Evolutionary conservation across 1,140 invertebrate genomes (phyloP).

Genomic region (Lycorma delicatula): DNA sequence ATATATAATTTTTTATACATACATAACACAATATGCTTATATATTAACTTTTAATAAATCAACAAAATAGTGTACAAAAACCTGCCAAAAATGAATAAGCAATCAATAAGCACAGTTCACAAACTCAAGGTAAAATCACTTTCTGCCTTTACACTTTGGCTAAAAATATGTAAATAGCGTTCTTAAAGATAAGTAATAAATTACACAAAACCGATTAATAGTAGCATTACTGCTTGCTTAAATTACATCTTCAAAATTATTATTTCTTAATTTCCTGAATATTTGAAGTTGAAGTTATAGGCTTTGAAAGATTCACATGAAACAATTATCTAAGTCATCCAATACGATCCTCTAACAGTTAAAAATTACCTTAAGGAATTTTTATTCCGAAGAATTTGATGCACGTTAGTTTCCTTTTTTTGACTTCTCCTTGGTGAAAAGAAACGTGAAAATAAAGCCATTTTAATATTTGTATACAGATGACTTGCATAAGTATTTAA

Average conservation of each 20-base stretch:
- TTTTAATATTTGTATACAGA: neutral
- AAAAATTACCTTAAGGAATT: neutral
- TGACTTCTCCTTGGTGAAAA: conserved; percentile 5
- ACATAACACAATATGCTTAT: too few species aligned
- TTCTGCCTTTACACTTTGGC: too few species aligned
- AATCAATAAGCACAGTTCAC: too few species aligned
- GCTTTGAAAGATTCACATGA: neutral
- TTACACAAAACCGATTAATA: too few species aligned
- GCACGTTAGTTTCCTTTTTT: neutral
- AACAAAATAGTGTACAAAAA: too few species aligned
- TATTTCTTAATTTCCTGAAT: neutral
- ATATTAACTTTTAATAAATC: too few species aligned
- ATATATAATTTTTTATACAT: too few species aligned
- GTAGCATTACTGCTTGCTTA: too few species aligned
- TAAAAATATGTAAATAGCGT: too few species aligned
- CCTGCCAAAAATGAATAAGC: too few species aligned
- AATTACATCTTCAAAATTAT: neutral
- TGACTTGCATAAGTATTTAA: neutral
- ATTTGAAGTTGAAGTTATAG: neutral
- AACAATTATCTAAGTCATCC: neutral
- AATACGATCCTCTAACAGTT: neutral
- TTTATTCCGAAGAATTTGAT: neutral
- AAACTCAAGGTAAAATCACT: too few species aligned
- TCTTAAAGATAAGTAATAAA: too few species aligned
- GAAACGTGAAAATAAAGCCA: conserved; percentile 4